Percentiles rank a stretch among this genome's conserved stretches.
These are phyloP conservation scores for Melanocharis versteri DNA, from an alignment of 2,113 vertebrate genomes.

Conservation along the genomic window DNA sequence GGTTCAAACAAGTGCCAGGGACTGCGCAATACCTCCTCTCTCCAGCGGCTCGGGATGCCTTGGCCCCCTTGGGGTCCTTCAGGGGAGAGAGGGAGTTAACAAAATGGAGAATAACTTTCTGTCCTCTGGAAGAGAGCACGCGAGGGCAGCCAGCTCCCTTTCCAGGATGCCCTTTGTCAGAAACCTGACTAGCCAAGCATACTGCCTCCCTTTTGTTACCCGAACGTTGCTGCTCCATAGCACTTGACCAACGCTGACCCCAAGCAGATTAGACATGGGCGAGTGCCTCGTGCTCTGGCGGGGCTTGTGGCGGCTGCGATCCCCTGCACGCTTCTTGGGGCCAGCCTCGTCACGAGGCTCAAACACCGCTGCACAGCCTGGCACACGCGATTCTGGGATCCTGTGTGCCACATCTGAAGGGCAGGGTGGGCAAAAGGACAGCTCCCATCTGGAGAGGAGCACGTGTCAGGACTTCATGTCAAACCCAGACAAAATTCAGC, in stretches of 20 bases:
- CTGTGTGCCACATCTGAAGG: neutral
- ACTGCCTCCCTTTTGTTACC: neutral
- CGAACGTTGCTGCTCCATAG: neutral
- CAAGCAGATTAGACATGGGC: neutral
- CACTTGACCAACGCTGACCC: neutral
- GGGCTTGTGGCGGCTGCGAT: accelerated
- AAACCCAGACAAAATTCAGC: neutral
- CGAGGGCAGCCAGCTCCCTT: neutral
- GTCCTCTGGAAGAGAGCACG: neutral
- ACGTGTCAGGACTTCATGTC: neutral
- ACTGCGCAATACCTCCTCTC: neutral
- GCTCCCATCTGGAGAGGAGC: neutral
- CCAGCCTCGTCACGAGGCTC: accelerated
- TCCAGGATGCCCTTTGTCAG: neutral
- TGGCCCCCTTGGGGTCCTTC: neutral
- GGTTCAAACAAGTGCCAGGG: accelerated
- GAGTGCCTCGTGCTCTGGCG: accelerated
- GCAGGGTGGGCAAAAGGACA: neutral
- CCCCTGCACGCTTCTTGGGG: accelerated
- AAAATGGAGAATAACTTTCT: neutral
- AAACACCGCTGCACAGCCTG: neutral
- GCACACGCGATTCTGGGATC: neutral
- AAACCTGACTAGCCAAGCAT: neutral
- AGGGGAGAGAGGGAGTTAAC: neutral
- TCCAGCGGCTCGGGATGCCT: accelerated